Base-by-base conservation (phyloP, 2,113 vertebrate species). In the Columba janthina region DNA sequence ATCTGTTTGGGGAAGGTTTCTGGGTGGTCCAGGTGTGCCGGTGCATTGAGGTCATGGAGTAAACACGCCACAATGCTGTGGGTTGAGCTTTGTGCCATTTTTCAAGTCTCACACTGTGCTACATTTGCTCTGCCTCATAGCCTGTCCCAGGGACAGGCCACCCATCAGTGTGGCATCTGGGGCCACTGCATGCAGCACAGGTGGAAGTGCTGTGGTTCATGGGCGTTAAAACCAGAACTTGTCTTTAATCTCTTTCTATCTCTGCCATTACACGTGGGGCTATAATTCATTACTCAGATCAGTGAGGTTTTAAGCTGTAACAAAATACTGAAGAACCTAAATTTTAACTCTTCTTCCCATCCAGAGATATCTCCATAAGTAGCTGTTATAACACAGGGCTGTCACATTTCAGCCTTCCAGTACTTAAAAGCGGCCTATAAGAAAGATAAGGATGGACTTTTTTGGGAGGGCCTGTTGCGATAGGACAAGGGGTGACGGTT, bases 31-130 rank as follows among this genome's bases (percentile, higher is more conserved):
- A 90, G 71, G 93, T 94, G 85, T 60, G 57, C 48, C 0, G 0
- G 24, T 82, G 34, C 32, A 8, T 71, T 90, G 75, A 42, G 69
- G 54, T 82, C 62, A 34, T 2, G 13, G 8, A 70, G 15, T 46
- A 91, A 93, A 91, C 51, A 74, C 88, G 26, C 50, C 71, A 73
- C 66, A 90, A 58, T 8, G 11, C 24, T 79, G 74, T 87, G 58
- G 66, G 26, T 29, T 76, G 51, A 93, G 28, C 60, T 82, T 65
- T 56, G 34, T 84, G 50, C 67, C 29, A 28, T 91, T 88, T 83
- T 62, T 73, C 3, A 8, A n/a, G 29, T 54, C 24, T 50, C 1
- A 3, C 34, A 48, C 16, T 0, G 0, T 71, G 42, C 51, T 1
- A 3, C 29, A 15, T 90, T 83, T 92, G 38, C 40, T 10, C 50